Evolutionary conservation across 2,888 invertebrate species (phyloP), one percentile per base, ranked within the genome.

Genomic region (Morinoia aosen): DNA sequence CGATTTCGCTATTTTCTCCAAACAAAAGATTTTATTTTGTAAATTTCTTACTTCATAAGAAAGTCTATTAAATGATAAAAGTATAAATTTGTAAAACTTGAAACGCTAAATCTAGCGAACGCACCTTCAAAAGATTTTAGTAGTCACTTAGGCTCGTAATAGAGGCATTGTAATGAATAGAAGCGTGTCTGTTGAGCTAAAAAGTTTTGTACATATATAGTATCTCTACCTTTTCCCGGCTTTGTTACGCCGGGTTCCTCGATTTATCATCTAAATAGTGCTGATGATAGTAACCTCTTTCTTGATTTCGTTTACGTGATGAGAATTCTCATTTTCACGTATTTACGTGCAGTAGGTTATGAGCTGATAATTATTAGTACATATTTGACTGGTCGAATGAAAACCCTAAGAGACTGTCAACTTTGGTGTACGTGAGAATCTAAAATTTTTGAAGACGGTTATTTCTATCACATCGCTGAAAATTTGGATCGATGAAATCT

Each of bases 121-220:
- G 76, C 76, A 76, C 76, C 76, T 76, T 76, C 25, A 76, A 76
- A 76, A 25, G 76, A 33, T 76, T 76, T 76, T 76, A 76, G 76
- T 76, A 76, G 76, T 76, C 76, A 76, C 76, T 25, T 90, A 90
- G 90, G 90, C 48, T 90, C 48, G 90, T 39, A 90, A 90, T 90
- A 90, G 90, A 40, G 90, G 90, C 90, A 90, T 90, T 90, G 90
- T 90, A 90, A 90, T 90, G 14, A 48, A 40, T 90, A 90, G 90
- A 39, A 90, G 39, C 48, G 90, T 90, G 76, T 76, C 76, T 25
- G 76, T 76, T 76, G 76, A 76, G 76, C 76, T 76, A 19, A 76
- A 64, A 64, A 33, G 76, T 76, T 76, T 76, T 76, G 76, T 76
- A 76, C 10, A 76, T 76, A 76, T 76, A 61, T 61, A 61, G 76